phyloP scores from a whole-genome alignment of 2,888 invertebrate species.

The Rhyacophila evoluta region DNA sequence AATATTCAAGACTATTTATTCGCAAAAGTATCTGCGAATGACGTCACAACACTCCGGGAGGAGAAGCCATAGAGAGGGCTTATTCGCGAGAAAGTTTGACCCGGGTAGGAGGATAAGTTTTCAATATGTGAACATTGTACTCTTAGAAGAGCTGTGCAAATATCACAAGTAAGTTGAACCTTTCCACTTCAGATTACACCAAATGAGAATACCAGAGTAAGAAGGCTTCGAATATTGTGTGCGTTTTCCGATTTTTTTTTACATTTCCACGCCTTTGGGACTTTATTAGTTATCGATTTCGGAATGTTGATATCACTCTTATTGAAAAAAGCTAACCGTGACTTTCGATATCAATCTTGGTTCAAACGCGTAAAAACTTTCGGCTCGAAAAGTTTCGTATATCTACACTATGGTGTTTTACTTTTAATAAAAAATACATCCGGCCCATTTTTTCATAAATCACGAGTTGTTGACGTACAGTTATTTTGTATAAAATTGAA shows the following conservation, averaged over 20 bases:
- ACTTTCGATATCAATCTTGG: neutral
- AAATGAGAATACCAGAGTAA: constrained; percentile 25
- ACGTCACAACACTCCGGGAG: neutral
- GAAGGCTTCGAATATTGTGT: neutral
- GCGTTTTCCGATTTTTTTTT: constrained; percentile 20
- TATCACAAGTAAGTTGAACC: constrained; percentile 26
- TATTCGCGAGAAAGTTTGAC: constrained; percentile 29
- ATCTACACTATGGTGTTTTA: neutral
- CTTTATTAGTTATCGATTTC: constrained; percentile 9
- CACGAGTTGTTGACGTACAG: too few relatives aligned
- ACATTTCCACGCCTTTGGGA: neutral
- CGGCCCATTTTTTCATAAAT: too few relatives aligned
- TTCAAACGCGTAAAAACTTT: neutral
- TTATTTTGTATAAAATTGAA: too few relatives aligned
- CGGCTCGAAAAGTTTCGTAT: neutral
- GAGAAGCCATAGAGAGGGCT: constrained; percentile 18
- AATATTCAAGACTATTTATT: constrained; percentile 22
- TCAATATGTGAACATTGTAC: constrained; percentile 48
- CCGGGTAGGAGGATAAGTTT: constrained; percentile 39
- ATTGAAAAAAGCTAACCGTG: neutral
- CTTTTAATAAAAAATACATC: neutral
- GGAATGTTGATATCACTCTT: constrained; percentile 9
- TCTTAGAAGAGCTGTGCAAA: constrained; percentile 46
- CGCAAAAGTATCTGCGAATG: constrained; percentile 12
- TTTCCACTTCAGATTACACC: constrained; percentile 26